Evolutionary conservation across 2,888 invertebrate species (phyloP), one percentile per base, ranked within the genome.

Genomic region (Luffia ferchaultella): DNA sequence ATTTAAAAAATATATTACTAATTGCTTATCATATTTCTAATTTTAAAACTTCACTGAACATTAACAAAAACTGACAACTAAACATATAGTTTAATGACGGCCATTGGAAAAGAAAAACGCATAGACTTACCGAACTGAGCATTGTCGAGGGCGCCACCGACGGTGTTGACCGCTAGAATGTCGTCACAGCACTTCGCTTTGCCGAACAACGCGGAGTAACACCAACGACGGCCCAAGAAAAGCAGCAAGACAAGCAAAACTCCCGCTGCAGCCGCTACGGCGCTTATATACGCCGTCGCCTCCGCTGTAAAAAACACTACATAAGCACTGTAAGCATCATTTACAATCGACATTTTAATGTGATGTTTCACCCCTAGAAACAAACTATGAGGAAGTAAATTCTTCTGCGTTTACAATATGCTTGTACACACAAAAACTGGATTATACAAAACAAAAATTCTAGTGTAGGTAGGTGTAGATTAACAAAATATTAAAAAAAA

Each of bases 241-340:
- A 96, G 86, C 63, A 95, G 90, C 64, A 96, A 88, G 57, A 96
- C 90, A 62, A 96, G 85, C 60, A 96, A 86, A 54, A 96, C 85
- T 18, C 90, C 90, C 50, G 95, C 90, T 68, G 96, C 90, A 56
- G 92, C 93, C 55, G 91, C 93, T 62, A 95, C 90, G 55, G 93
- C 94, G 65, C 94, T 95, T 71, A 96, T 87, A 70, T 95, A 91
- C 68, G 94, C 93, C 63, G 93, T 92, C 63, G 95, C 93, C 86
- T 95, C 95, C 75, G 90, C 87, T 74, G 90, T 83, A 76, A 87
- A 58, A 63, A 56, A 62, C 50, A 57, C 56, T 52, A 30, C 53
- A n/a, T n/a, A n/a, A n/a, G n/a, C n/a, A n/a, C n/a, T n/a, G n/a
- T n/a, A n/a, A n/a, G n/a, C n/a, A n/a, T n/a, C n/a, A n/a, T n/a